Conservation (phyloP, 2,113 vertebrate species). For the Shinisaurus crocodilurus region DNA sequence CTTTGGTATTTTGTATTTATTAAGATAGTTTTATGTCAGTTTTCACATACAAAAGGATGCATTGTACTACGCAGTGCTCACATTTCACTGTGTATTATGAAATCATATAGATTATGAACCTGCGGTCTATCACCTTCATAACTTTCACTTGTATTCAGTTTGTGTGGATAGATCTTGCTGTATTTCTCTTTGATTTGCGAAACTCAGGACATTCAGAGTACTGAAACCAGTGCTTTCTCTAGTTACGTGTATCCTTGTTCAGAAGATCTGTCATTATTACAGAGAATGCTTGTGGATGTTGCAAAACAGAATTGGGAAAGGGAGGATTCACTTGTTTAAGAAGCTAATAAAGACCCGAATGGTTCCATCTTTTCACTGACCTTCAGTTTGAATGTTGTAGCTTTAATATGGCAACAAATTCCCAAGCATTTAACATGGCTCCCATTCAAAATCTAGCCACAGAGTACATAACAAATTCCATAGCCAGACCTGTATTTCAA, state of each 20-base stretch:
- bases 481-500: too few relatives aligned
- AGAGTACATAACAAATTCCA: too few relatives aligned
- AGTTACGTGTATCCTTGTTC: not conserved
- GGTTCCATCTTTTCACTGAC: not conserved
- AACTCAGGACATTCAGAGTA: not conserved
- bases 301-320: not conserved
- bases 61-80: not conserved
- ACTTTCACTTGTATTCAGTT: not conserved
- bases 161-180: not conserved
- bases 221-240: not conserved
- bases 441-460: not conserved
- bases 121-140: not conserved
- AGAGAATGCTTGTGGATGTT: not conserved
- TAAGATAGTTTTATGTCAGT: not conserved
- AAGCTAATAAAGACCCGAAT: not conserved
- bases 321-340: not conserved
- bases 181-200: not conserved
- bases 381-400: not conserved
- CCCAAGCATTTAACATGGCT: not conserved
- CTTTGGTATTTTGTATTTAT: not conserved
- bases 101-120: not conserved
- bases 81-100: not conserved
- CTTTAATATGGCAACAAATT: not conserved
- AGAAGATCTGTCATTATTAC: not conserved
- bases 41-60: not conserved